Evolutionary conservation across 2,113 vertebrate species (phyloP), one percentile per base, ranked within the genome.

Genomic region (Tympanuchus pallidicinctus): DNA sequence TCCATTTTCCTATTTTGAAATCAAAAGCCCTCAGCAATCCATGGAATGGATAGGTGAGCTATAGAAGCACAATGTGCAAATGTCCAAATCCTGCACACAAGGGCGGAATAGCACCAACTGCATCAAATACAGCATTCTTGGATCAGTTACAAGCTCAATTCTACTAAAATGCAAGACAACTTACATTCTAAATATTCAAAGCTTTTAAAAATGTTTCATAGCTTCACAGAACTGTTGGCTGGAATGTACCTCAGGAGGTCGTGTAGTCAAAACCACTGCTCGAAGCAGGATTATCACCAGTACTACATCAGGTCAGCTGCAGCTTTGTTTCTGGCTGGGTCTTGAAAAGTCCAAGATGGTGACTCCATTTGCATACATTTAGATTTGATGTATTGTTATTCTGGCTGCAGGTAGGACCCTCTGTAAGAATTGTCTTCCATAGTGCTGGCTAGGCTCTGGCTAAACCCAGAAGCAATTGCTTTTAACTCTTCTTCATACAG

Each of bases 1-100:
- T 81, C 66, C 54, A 63, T 90, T 95, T 86, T 76, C 30, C 24
- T 84, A 3, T 95, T 95, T 87, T 66, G 91, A 92, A 95, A 93
- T 85, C 64, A 91, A 79, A 87, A 89, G 63, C 36, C 12, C 27
- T 95, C 81, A 95, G 63, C 48, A 95, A 90, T 75, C 43, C 61
- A 34, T n/a, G n/a, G 89, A 77, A 87, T 32, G 27, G 63, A 59
- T 20, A 81, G 19, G 19, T 27, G 57, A 83, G 40, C 36, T 81
- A 36, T 25, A 61, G 21, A 86, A 78, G 18, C 15, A 54, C 28
- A 12, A 64, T 42, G 36, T 67, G n/a, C 43, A 71, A 72, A 27
- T 28, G 65, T 52, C 40, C 12, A 86, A 82, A 17, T 50, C 48
- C 48, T 76, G 63, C 66, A 12, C 3, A 9, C 17, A 14, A 17